Percentiles rank a stretch among this genome's conserved stretches.
phyloP scores from a whole-genome alignment of 2,797 vertebrate genomes.

The Poecilia velifera region DNA sequence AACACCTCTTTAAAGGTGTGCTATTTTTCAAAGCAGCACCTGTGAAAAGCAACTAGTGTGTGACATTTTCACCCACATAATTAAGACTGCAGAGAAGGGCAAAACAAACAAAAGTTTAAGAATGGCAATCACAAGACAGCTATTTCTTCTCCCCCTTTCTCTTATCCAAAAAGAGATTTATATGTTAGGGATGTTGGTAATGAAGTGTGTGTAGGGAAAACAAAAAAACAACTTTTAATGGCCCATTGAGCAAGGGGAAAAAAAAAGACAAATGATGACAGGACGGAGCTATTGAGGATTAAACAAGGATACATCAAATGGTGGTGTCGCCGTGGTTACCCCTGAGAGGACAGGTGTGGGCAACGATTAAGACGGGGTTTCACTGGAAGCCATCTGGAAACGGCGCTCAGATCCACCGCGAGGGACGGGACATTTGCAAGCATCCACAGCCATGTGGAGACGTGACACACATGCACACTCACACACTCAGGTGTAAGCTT shows the following conservation, averaged over 20 bases:
- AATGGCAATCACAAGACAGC: slow-evolving; percentile 53
- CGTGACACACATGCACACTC: slow-evolving; percentile 2
- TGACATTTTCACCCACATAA: slow-evolving; percentile 70
- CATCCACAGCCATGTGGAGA: slow-evolving; percentile 34
- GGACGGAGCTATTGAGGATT: slow-evolving; percentile 45
- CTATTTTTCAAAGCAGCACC: slow-evolving; percentile 38
- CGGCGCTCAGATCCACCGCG: slow-evolving; percentile 53
- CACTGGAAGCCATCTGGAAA: slow-evolving; percentile 80
- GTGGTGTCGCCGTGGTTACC: slow-evolving; percentile 64
- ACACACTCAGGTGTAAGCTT: neutral
- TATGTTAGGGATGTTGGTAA: slow-evolving; percentile 2
- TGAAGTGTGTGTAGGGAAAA: slow-evolving; percentile 14
- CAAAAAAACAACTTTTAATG: slow-evolving; percentile 11
- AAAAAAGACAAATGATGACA: slow-evolving; percentile 35
- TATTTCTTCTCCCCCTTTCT: neutral
- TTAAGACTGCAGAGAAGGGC: slow-evolving; percentile 38
- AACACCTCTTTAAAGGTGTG: slow-evolving; percentile 27
- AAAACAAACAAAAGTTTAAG: slow-evolving; percentile 57
- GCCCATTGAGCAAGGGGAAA: neutral
- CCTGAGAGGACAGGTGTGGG: slow-evolving; percentile 77
- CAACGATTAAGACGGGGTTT: slow-evolving; percentile 78
- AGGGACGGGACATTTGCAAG: slow-evolving; percentile 65
- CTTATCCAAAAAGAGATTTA: neutral
- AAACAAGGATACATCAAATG: slow-evolving; percentile 67
- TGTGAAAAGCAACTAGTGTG: slow-evolving; percentile 33